A percentile compares a stretch with the other conserved stretches of the same genome.
phyloP scores from a whole-genome alignment of 2,888 invertebrate genomes.

The Punctoribates punctum region DNA sequence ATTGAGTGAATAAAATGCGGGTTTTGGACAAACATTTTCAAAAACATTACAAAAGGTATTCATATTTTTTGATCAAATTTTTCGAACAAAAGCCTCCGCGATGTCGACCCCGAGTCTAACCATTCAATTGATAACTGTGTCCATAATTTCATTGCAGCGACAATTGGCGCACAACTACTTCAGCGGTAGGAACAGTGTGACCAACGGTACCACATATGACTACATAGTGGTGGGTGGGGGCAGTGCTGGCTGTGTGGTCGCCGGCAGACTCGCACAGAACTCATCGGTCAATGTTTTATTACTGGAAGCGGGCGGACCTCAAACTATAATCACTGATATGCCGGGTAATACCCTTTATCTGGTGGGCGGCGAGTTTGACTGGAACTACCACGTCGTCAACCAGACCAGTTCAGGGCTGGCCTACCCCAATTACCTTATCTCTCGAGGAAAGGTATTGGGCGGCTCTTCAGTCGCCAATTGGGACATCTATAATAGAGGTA shows the following conservation, averaged over 20 bases:
- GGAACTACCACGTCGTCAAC: constrained; percentile 25
- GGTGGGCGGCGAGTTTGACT: constrained; percentile 36
- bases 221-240: constrained; percentile 44
- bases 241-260: constrained; percentile 45
- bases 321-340: constrained; percentile 43
- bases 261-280: constrained; percentile 41
- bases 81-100: not conserved
- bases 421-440: constrained; percentile 9
- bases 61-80: not conserved
- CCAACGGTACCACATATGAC: constrained; percentile 42
- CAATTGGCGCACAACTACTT: constrained; percentile 8
- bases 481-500: constrained; percentile 26
- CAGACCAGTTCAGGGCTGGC: constrained; percentile 26
- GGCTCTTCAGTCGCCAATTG: constrained; percentile 25
- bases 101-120: constrained; percentile 9
- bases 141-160: constrained; percentile 26
- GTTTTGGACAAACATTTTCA: not conserved
- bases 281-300: constrained; percentile 39
- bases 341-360: constrained; percentile 25
- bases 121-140: constrained; percentile 19
- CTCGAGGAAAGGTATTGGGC: constrained; percentile 38
- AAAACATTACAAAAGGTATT: not conserved
- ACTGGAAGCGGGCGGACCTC: constrained; percentile 45
- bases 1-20: constrained; percentile 19
- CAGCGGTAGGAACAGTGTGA: not conserved